These are phyloP conservation scores for Anthoptus insignis DNA, from an alignment of 2,888 invertebrate genomes.

Conservation along the genomic window DNA sequence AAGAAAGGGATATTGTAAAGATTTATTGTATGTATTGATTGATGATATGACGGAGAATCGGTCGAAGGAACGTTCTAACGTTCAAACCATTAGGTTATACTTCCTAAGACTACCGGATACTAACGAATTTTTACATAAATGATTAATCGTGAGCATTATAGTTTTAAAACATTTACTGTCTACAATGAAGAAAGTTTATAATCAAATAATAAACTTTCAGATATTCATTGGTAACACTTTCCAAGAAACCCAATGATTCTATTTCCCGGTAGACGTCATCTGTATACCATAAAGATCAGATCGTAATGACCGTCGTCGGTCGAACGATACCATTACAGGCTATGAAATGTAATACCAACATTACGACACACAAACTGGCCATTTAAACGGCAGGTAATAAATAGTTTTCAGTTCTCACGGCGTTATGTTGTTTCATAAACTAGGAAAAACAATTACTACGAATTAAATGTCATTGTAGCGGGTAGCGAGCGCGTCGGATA, in stretches of 20 bases:
- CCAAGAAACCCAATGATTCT: neutral
- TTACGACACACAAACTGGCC: conserved; percentile 8
- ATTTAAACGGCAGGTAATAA: neutral
- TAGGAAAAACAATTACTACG: conserved; percentile 14
- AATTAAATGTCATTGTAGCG: neutral
- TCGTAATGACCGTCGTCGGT: neutral
- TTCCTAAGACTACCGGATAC: too few relatives aligned
- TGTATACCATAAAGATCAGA: neutral
- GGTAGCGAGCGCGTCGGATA: neutral
- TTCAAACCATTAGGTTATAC: too few relatives aligned
- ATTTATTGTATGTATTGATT: too few relatives aligned
- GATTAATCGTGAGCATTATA: too few relatives aligned
- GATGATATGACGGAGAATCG: too few relatives aligned
- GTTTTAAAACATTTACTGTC: too few relatives aligned
- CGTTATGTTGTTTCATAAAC: conserved; percentile 1
- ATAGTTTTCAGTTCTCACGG: conserved; percentile 8
- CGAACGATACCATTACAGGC: neutral
- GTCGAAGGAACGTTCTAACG: too few relatives aligned
- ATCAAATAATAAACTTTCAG: too few relatives aligned
- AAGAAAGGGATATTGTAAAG: too few relatives aligned
- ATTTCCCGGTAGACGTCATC: neutral
- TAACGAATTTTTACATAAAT: too few relatives aligned
- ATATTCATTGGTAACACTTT: too few relatives aligned
- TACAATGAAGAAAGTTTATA: too few relatives aligned
- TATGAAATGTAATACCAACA: conserved; percentile 17